These are phyloP conservation scores for Chromobotia macracanthus DNA, from an alignment of 2,797 vertebrate genomes.

Conservation along the genomic window DNA sequence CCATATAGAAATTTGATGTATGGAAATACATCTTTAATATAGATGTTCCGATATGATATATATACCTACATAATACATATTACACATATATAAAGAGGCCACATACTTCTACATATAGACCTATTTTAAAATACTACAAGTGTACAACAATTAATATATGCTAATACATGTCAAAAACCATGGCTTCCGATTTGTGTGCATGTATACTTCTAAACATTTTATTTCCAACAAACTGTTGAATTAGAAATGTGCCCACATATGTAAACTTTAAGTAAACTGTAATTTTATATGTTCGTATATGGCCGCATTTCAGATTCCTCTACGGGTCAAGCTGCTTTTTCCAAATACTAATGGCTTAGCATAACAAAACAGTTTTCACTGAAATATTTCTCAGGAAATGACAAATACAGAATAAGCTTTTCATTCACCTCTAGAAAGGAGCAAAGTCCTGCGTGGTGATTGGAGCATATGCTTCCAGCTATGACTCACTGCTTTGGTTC, in stretches of 20 bases:
- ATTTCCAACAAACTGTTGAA: background rate
- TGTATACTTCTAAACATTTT: background rate
- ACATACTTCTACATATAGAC: too few relatives aligned
- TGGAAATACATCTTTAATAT: too few relatives aligned
- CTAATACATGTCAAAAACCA: too few relatives aligned
- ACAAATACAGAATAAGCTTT: background rate
- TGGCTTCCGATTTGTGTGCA: too few relatives aligned
- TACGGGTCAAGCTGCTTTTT: background rate
- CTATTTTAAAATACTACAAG: too few relatives aligned
- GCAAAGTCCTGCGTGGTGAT: constrained; percentile 8
- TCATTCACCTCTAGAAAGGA: background rate
- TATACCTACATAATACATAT: too few relatives aligned
- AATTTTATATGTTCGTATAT: too few relatives aligned
- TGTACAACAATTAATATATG: too few relatives aligned
- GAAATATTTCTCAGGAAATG: background rate
- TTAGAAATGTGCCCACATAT: background rate
- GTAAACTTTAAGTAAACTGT: too few relatives aligned
- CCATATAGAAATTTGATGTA: too few relatives aligned
- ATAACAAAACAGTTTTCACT: background rate
- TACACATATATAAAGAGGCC: too few relatives aligned
- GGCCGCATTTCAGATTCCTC: background rate
- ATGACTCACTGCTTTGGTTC: constrained; percentile 37
- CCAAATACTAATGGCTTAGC: background rate
- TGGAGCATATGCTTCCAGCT: constrained; percentile 20
- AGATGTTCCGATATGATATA: too few relatives aligned